Evolutionary conservation across 2,797 vertebrate species (phyloP), one percentile per base, ranked within the genome.

Genomic region (Tenualosa ilisha): DNA sequence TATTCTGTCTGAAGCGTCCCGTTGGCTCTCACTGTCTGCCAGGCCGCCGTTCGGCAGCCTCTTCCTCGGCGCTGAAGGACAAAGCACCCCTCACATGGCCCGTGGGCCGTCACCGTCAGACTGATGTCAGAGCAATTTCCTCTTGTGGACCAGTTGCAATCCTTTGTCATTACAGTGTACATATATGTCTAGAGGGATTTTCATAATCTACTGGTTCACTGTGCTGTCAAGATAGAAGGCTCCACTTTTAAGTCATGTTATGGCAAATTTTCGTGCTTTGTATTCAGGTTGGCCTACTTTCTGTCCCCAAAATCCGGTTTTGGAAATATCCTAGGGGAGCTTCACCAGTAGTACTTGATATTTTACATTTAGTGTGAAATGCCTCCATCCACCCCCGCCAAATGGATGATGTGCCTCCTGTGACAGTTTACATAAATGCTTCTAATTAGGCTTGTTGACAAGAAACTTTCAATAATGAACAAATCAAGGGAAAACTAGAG

Each of bases 1-100:
- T 94, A 97, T 97, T 95, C 91, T 86, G 86, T 81, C 50, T 89
- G 90, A 89, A 91, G 90, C 50, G 82, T 88, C 84, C 56, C 81
- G 63, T 84, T 85, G 87, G 65, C 86, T 72, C 79, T 83, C 84
- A 84, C 83, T 82, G 81, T 87, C 84, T 86, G 85, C 63, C 84
- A 81, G 88, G 84, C 86, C 68, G 61, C 31, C 85, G 82, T 56
- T 83, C 59, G 82, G 81, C 43, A 22, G 84, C 84, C 86, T 86
- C 75, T 50, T 63, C 85, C 85, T 54, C 63, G 24, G 46, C 50
- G 81, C 72, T 46, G 84, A 49, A 84, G 86, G 56, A 89, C 88
- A 88, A 86, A 86, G 84, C 17, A 9, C 17, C 83, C 61, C 86
- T 46, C 84, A 83, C 86, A 86, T 37, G 17, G 37, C 31, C 46